phyloP scores from a whole-genome alignment of 2,113 vertebrate genomes.

The Helogale parvula region DNA sequence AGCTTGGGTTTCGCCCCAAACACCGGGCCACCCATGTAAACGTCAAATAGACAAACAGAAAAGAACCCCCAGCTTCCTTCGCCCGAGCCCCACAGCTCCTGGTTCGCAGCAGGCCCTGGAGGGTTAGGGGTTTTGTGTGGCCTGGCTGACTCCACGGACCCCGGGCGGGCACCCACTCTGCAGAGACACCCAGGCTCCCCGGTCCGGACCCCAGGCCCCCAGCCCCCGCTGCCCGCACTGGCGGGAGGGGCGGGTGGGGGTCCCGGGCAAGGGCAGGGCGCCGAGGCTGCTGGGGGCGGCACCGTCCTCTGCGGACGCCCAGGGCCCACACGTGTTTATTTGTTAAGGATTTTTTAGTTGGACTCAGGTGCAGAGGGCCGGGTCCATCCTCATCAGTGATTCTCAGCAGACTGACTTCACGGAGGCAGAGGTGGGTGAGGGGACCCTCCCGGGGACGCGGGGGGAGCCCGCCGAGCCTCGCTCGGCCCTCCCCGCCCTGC shows the following conservation, averaged over 20 bases:
- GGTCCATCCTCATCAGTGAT: background rate
- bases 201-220: fast-evolving
- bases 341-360: too few relatives aligned
- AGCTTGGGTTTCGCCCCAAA: background rate
- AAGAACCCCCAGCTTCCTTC: background rate
- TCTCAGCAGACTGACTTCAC: background rate
- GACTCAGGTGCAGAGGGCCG: too few relatives aligned
- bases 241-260: fast-evolving
- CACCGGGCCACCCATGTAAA: background rate
- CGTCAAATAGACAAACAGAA: background rate
- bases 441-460: fast-evolving
- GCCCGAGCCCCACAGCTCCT: background rate
- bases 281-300: background rate
- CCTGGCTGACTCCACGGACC: background rate
- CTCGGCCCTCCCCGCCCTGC: background rate
- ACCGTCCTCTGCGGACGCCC: background rate
- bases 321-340: background rate
- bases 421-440: background rate
- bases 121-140: background rate
- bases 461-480: background rate
- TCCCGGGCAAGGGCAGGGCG: background rate
- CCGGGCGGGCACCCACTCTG: background rate
- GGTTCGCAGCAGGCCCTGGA: background rate
- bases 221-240: background rate
- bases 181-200: background rate